These are phyloP conservation scores for Himantopus leucocephalus DNA, from an alignment of 2,113 vertebrate species.

Conservation along the genomic window DNA sequence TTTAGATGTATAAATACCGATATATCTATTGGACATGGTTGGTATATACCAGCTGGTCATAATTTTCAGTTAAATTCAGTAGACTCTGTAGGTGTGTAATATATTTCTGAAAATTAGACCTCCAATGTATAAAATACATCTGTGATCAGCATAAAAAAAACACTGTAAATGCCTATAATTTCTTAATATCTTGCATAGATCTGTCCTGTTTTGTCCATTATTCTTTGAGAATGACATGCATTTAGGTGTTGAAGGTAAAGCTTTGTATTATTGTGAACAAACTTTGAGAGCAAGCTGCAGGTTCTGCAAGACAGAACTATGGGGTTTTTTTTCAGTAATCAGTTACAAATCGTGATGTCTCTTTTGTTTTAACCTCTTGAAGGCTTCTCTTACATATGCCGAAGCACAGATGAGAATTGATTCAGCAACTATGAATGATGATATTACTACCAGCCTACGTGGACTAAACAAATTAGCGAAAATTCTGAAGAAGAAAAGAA, in stretches of 20 bases:
- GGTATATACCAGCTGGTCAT: background rate
- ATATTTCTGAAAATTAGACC: background rate
- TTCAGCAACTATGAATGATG: slow-evolving; percentile 85
- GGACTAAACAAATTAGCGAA: slow-evolving; percentile 92
- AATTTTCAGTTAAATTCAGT: background rate
- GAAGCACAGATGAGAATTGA: slow-evolving; percentile 98
- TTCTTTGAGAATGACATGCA: background rate
- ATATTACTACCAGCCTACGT: slow-evolving; percentile 86
- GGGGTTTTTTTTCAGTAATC: background rate
- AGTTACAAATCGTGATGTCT: background rate
- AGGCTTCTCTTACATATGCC: slow-evolving; percentile 96
- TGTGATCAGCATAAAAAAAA: background rate
- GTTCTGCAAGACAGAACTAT: background rate
- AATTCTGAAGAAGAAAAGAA: slow-evolving; percentile 88
- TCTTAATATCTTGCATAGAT: background rate
- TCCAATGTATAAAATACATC: background rate
- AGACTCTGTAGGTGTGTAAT: background rate
- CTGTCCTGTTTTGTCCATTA: background rate
- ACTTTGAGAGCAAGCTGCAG: background rate
- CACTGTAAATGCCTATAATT: background rate
- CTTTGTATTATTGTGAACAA: background rate
- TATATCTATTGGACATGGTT: background rate
- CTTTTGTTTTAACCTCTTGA: background rate
- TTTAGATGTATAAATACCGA: background rate
- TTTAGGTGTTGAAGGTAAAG: background rate